Evolutionary conservation across 2,888 invertebrate species (phyloP).

Genomic region (Periphyllus acericola): DNA sequence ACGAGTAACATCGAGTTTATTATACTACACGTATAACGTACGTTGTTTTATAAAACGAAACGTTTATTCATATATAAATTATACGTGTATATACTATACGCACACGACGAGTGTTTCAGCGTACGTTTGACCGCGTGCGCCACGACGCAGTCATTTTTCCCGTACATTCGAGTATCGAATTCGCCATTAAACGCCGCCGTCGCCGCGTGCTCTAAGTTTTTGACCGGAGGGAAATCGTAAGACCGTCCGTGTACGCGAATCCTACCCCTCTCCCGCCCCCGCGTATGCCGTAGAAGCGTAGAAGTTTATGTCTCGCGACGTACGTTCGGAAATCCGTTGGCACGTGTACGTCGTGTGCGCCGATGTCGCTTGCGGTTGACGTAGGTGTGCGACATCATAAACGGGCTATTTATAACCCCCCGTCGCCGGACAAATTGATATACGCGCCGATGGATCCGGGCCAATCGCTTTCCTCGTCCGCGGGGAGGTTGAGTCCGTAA

Average conservation of each 20-base stretch:
- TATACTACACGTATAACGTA: background rate
- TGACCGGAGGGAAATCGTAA: slow-evolving; percentile 13
- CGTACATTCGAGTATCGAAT: background rate
- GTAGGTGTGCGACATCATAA: slow-evolving; percentile 39
- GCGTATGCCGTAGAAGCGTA: background rate
- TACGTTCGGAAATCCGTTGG: slow-evolving; percentile 18
- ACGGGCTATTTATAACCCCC: slow-evolving; percentile 36
- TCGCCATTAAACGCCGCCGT: background rate
- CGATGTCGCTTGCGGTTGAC: background rate
- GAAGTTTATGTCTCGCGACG: slow-evolving; percentile 28
- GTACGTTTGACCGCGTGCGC: background rate
- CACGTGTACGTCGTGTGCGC: background rate
- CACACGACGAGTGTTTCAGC: no score
- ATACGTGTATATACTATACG: background rate
- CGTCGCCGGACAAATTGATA: slow-evolving; percentile 24
- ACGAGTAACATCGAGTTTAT: background rate
- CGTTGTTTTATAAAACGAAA: background rate
- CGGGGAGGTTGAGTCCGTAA: background rate
- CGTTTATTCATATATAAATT: background rate
- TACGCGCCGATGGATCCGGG: slow-evolving; percentile 20
- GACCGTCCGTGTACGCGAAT: slow-evolving; percentile 2
- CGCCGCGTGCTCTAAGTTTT: background rate
- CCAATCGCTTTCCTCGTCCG: background rate
- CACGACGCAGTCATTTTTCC: background rate
- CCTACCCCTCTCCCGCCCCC: background rate